phyloP scores from a whole-genome alignment of 2,888 invertebrate species.

The Aphidius colemani region DNA sequence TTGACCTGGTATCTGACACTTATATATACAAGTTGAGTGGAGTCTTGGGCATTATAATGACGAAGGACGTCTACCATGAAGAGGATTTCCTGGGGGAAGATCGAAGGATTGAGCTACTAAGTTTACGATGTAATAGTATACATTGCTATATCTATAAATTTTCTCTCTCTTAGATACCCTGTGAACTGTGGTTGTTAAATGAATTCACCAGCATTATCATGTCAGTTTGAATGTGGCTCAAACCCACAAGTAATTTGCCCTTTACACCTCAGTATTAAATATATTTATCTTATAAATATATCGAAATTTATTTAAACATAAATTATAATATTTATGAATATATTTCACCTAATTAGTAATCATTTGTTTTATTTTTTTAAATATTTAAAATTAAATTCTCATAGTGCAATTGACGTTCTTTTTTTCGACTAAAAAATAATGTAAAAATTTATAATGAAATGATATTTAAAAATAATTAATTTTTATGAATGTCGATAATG shows the following conservation, averaged over 20 bases:
- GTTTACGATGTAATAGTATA: conserved; percentile 17
- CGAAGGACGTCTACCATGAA: conserved; percentile 24
- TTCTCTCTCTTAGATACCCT: conserved; percentile 19
- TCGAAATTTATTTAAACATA: too few relatives aligned
- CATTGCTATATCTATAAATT: conserved; percentile 18
- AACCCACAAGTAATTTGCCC: conserved; percentile 41
- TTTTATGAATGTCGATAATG: too few relatives aligned
- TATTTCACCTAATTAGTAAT: too few relatives aligned
- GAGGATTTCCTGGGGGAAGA: conserved; percentile 26
- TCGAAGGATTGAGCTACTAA: too few relatives aligned
- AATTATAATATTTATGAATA: too few relatives aligned
- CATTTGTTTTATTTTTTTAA: too few relatives aligned
- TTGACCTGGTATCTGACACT: neutral
- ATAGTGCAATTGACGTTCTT: too few relatives aligned
- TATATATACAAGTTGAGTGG: neutral
- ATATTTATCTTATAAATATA: too few relatives aligned
- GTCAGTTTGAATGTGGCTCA: conserved; percentile 51
- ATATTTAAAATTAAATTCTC: too few relatives aligned
- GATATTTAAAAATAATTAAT: too few relatives aligned
- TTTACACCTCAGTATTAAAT: conserved; percentile 30
- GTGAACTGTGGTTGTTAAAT: conserved; percentile 52
- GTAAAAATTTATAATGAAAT: too few relatives aligned
- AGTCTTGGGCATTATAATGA: conserved; percentile 15
- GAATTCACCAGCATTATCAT: conserved; percentile 53
- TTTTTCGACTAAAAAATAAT: too few relatives aligned